Evolutionary conservation across 1,140 invertebrate species (phyloP).

Genomic region (Leucophenga varia): DNA sequence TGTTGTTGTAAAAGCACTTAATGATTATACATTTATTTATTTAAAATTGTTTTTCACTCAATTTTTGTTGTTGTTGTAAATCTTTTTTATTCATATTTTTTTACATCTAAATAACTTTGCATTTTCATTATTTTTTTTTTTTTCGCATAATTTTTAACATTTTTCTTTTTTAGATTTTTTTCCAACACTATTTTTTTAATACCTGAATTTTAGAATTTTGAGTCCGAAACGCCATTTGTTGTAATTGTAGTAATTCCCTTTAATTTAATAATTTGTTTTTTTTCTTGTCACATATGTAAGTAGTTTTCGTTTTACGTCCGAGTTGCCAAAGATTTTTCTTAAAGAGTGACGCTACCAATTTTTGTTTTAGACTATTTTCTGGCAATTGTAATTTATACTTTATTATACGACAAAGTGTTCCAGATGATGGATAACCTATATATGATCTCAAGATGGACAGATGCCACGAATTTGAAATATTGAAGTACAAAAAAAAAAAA

Average conservation of each 20-base stretch:
- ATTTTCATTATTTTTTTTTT: too few relatives aligned
- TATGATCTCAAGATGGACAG: too few relatives aligned
- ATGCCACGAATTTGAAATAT: too few relatives aligned
- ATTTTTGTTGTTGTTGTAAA: constrained; percentile 13
- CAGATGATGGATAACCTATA: too few relatives aligned
- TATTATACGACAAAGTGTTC: too few relatives aligned
- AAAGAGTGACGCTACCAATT: too few relatives aligned
- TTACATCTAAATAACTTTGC: constrained; percentile 49
- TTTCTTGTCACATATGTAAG: too few relatives aligned
- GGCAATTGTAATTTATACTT: too few relatives aligned
- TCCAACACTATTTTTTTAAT: constrained; percentile 47
- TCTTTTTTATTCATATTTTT: constrained; percentile 18
- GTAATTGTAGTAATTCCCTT: constrained; percentile 20
- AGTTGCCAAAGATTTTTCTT: too few relatives aligned
- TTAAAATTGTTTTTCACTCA: constrained; percentile 25
- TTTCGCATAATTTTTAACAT: constrained; percentile 1
- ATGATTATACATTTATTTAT: constrained; percentile 35
- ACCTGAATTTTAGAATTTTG: constrained; percentile 58
- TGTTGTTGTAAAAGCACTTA: constrained; percentile 41
- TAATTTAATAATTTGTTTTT: constrained; percentile 28
- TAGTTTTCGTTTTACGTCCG: too few relatives aligned
- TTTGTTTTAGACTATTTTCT: too few relatives aligned
- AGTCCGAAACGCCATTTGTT: constrained; percentile 54
- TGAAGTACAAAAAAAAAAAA: too few relatives aligned
- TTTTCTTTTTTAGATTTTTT: constrained; percentile 27